phyloP scores from a whole-genome alignment of 2,113 vertebrate genomes.

The Glareola pratincola region DNA sequence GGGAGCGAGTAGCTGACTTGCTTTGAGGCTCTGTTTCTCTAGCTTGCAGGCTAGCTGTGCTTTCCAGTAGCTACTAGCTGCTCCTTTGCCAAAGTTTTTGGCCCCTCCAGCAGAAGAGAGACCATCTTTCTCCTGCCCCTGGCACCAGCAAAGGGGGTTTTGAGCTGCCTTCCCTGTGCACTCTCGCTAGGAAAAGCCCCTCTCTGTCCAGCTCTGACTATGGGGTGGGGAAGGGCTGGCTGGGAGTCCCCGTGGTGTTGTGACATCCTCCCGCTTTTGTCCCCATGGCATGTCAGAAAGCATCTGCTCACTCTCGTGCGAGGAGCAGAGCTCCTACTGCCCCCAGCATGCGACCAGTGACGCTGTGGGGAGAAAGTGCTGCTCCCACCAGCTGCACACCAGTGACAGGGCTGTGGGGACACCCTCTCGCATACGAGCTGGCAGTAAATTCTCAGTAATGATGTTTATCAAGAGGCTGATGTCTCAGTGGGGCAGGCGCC shows the following conservation, averaged over 20 bases:
- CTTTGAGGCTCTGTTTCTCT: background rate
- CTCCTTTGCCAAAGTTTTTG: background rate
- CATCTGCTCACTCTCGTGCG: accelerated
- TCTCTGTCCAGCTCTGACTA: background rate
- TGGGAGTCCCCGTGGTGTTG: background rate
- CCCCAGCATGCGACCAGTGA: accelerated
- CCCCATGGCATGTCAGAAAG: background rate
- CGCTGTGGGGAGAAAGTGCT: background rate
- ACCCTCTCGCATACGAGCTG: background rate
- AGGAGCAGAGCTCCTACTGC: background rate
- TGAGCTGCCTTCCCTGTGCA: background rate
- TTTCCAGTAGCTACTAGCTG: background rate
- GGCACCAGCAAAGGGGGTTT: background rate
- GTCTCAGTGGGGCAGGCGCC: background rate
- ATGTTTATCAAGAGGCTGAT: background rate
- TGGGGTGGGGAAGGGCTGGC: background rate
- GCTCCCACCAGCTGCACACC: background rate
- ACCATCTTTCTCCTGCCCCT: background rate
- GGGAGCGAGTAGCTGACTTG: background rate
- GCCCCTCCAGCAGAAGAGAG: background rate
- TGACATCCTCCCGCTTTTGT: background rate
- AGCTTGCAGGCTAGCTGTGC: background rate
- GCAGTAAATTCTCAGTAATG: background rate
- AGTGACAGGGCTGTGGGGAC: background rate
- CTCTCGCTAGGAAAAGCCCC: background rate